Base-by-base conservation (phyloP, 2,113 vertebrate species). In the Chlorocebus sabaeus region DNA sequence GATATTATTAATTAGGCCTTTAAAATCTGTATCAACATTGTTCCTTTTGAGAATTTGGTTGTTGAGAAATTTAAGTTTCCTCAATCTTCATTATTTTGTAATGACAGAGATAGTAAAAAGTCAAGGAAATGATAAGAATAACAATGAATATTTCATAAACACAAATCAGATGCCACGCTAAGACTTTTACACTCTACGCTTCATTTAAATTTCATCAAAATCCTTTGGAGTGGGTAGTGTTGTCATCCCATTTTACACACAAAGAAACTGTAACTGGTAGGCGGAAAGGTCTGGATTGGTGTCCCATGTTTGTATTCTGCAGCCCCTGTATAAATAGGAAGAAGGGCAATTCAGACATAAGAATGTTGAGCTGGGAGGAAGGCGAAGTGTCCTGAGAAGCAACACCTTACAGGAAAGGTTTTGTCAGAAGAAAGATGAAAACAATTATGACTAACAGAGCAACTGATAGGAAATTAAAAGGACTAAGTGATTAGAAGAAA, bases 51-150 rank as follows among this genome's bases (percentile, higher is more conserved):
- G 89, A 76, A 88, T n/a, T 25, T 76, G 22, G 8, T 27, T 43
- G 87, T 76, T 61, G 40, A 6, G 72, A 93, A 93, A 23, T 88
- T 64, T 55, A 96, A 64, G 14, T 57, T 35, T 92, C 30, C 32
- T 72, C 35, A 64, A 40, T 89, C 40, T 40, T 82, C 82, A 55
- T 87, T 76, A 52, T 88, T 68, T 70, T 35, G 8, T 78, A 84
- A 72, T 3, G 7, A 86, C 22, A 48, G 59, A 75, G 14, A 35
- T 8, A 57, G 48, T 32, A 79, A 59, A 81, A 85, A 67, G 67
- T 93, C 22, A 89, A 86, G 12, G 22, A 45, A 73, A 81, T 67
- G 35, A 45, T 43, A 35, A 95, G 89, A 87, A 73, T 68, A 79
- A 81, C 20, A n/a, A 25, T 3, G 23, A 20, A 61, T 13, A 35